Base-by-base conservation (phyloP, 2,113 vertebrate genomes). In the Epinephelus lanceolatus region DNA sequence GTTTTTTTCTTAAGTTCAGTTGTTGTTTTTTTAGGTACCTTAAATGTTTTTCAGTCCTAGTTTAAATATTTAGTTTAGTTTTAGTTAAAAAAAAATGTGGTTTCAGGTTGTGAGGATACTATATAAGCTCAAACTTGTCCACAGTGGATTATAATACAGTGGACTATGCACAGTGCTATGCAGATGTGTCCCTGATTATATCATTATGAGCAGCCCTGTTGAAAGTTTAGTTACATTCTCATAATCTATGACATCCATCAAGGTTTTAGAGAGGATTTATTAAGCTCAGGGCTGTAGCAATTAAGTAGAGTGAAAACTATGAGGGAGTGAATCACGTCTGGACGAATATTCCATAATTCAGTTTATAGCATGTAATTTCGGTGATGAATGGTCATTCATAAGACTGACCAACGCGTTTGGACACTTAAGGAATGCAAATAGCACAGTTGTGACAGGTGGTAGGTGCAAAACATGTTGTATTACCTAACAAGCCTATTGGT, bases 401-500 rank as follows among this genome's bases (percentile, higher is more conserved):
- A 33, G 67, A 47, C 55, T 27, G 49, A 51, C 33, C 5, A 8
- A 23, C 11, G 6, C 9, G 40, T 71, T 56, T 71, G 45, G 18
- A 53, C 27, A 40, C 30, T 65, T 23, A 12, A 53, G 13, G 76
- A 37, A 69, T 45, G 53, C 33, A 71, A 70, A 70, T 10, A 23
- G 53, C 23, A 27, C 11, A 56, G 51, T 52, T 72, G 49, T 17
- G 81, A 74, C 78, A 84, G 66, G 79, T 76, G 80, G 49, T 18
- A n/a, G 51, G 68, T 59, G 76, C 76, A 60, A 65, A 83, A 79
- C 83, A 68, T 25, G 71, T 40, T 69, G 55, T 21, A 60, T 84
- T 86, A 83, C 76, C 70, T 87, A 79, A 84, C 86, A 71, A 86
- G 73, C 3, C 60, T 33, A 18, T 59, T 53, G 65, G 74, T 78